These are phyloP conservation scores for Vollenhovia emeryi DNA, from an alignment of 1,140 invertebrate species.

Conservation along the genomic window DNA sequence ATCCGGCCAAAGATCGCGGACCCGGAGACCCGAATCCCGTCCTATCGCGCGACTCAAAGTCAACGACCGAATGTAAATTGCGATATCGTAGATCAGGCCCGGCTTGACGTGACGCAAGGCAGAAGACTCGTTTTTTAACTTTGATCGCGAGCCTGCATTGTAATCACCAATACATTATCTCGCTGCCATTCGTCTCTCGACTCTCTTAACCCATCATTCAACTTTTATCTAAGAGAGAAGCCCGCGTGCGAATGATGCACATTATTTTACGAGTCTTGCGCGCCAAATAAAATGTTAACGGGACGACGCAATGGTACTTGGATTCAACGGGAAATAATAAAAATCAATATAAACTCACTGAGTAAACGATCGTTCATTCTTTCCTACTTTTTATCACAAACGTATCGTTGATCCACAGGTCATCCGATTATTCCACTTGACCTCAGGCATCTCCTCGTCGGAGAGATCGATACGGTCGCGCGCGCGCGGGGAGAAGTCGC, in stretches of 20 bases:
- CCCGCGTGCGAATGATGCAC: neutral
- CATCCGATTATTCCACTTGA: conserved; percentile 13
- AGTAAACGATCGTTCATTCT: neutral
- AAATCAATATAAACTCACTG: neutral
- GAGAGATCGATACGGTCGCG: neutral
- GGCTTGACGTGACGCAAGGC: neutral
- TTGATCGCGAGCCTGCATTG: conserved; percentile 15
- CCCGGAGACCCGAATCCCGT: neutral
- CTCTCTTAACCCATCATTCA: neutral
- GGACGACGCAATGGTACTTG: neutral
- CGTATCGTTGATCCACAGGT: neutral
- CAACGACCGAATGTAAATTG: conserved; percentile 31
- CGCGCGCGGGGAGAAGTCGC: neutral
- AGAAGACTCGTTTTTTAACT: conserved; percentile 23
- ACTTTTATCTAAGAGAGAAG: neutral
- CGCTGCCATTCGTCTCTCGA: neutral
- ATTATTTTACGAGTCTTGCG: neutral
- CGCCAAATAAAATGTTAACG: too few species aligned
- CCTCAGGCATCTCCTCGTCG: conserved; percentile 9
- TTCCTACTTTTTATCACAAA: neutral
- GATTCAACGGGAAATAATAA: neutral
- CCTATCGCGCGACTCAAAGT: conserved; percentile 30
- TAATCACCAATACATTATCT: conserved; percentile 10
- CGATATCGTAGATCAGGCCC: conserved; percentile 23
- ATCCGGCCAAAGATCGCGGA: conserved; percentile 21